Base-by-base conservation (phyloP, 2,888 invertebrate genomes). In the Lasioglossum villosulum region DNA sequence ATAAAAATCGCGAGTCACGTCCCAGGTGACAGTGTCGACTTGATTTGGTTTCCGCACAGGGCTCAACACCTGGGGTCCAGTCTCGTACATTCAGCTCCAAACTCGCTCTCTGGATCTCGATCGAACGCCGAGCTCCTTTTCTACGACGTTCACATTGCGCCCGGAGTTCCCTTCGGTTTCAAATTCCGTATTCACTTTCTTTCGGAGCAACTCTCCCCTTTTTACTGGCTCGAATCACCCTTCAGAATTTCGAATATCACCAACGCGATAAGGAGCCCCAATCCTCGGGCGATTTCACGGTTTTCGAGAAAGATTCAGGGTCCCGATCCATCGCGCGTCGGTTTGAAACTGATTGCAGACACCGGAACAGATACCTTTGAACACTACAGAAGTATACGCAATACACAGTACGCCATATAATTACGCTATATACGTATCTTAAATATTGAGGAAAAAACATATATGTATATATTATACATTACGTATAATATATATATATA, bases 31-130 rank as follows among this genome's bases (percentile, higher is more conserved):
- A 95, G 95, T 95, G 94, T 94, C 94, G 94, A 94, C 93, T 95
- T 95, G 95, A 95, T 95, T 95, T 95, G 95, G 95, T 95, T 95
- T 94, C 95, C 95, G 95, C 95, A 95, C 95, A 95, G 95, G 95
- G 95, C 95, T 95, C 95, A 95, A 95, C 95, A 95, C 95, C 95
- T 95, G 95, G 95, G 95, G 95, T 95, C 94, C 95, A 95, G 95
- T 93, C 93, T 93, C 93, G 93, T 94, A 94, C 95, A 95, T 95
- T 94, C 94, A 94, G 94, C 93, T 92, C 93, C 90, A 91, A 91
- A 91, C 91, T 87, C 82, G 87, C 78, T 76, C 59, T 68, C 83
- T 90, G 86, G 88, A 89, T 88, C 84, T 56, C 82, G 56, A 78
- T 76, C 23, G 83, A 70, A 30, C 59, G 37, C 34, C 79, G 66